Percentiles rank a stretch among this genome's conserved stretches.
phyloP scores from a whole-genome alignment of 2,113 vertebrate species.

The Equus przewalskii region DNA sequence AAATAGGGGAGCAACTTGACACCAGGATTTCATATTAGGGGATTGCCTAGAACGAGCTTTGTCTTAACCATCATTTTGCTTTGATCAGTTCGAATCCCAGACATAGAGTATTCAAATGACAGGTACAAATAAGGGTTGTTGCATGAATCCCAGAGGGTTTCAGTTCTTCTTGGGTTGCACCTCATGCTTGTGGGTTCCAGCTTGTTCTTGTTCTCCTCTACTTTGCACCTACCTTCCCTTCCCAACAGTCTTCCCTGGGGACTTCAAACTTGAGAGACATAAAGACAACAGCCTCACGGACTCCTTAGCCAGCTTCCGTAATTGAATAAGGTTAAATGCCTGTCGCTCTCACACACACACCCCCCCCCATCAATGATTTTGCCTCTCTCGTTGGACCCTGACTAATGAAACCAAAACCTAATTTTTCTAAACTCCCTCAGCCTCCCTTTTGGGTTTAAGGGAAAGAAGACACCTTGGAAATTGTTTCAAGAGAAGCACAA shows the following conservation, averaged over 20 bases:
- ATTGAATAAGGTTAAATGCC: background rate
- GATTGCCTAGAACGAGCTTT: background rate
- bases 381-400: background rate
- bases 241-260: background rate
- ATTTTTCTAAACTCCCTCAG: constrained; percentile 4
- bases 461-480: constrained; percentile 5
- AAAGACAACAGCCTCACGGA: background rate
- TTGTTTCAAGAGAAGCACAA: constrained; percentile 10
- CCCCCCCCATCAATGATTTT: background rate
- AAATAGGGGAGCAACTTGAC: background rate
- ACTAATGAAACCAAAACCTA: constrained; percentile 29
- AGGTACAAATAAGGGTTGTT: background rate
- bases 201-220: background rate
- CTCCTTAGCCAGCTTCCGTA: background rate
- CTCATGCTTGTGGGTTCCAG: background rate
- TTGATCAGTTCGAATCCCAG: background rate
- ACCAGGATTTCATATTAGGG: background rate
- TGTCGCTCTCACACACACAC: too few relatives aligned
- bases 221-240: background rate
- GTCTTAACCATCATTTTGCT: background rate
- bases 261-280: background rate
- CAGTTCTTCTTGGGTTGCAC: background rate
- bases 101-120: background rate
- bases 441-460: background rate
- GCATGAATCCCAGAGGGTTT: background rate